Conservation (phyloP, 1,140 invertebrate species). For the Drosophila sturtevanti region DNA sequence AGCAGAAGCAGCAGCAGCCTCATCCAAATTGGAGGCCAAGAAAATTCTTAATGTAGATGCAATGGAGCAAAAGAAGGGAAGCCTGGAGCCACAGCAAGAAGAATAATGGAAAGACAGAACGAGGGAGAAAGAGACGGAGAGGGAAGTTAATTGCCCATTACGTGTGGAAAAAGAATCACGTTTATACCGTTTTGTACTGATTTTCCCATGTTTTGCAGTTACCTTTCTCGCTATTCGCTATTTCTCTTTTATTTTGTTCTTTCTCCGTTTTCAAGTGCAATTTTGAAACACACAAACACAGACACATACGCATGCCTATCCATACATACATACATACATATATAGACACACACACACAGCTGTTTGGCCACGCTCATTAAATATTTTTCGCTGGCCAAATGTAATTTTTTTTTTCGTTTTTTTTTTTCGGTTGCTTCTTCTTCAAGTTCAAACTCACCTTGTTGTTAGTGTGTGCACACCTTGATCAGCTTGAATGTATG, state of each 20-base stretch:
- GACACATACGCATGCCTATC: no score
- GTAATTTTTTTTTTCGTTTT: slow-evolving; percentile 40
- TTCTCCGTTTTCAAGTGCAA: slow-evolving; percentile 70
- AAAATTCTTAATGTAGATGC: slow-evolving; percentile 53
- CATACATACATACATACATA: slow-evolving; percentile 24
- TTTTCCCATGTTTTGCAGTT: slow-evolving; percentile 41
- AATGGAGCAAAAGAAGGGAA: not conserved
- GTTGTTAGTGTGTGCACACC: slow-evolving; percentile 72
- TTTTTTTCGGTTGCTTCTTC: slow-evolving; percentile 10
- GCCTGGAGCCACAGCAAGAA: not conserved
- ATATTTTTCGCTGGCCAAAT: slow-evolving; percentile 66
- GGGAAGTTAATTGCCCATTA: slow-evolving; percentile 22
- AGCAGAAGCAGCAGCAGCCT: slow-evolving; percentile 37
- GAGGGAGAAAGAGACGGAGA: not conserved
- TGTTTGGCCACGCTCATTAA: slow-evolving; percentile 59
- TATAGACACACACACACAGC: slow-evolving; percentile 21
- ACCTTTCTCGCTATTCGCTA: slow-evolving; percentile 12
- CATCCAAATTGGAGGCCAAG: slow-evolving; percentile 41
- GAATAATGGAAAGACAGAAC: no score
- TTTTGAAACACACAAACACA: slow-evolving; percentile 53
- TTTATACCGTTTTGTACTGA: slow-evolving; percentile 80
- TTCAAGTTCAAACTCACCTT: slow-evolving; percentile 66
- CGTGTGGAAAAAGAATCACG: slow-evolving; percentile 70
- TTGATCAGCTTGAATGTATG: slow-evolving; percentile 47
- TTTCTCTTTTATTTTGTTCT: slow-evolving; percentile 30